Evolutionary conservation across 2,888 invertebrate species (phyloP).

Genomic region (Dusona sp.): DNA sequence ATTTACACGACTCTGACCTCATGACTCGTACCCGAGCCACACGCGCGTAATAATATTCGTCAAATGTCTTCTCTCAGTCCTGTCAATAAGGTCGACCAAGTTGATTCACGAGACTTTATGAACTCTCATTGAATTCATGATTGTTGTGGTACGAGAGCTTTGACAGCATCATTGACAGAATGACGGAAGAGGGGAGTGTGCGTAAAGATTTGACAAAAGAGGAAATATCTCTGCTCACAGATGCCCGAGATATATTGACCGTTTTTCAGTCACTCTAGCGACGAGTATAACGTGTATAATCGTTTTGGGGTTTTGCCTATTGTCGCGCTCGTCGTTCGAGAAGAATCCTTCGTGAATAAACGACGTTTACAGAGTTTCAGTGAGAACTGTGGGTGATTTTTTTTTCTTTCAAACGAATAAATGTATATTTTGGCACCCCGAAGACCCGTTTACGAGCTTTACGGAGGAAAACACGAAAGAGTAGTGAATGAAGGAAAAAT

Average conservation of each 20-base stretch:
- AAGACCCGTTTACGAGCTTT: conserved; percentile 76
- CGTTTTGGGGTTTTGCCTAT: conserved; percentile 25
- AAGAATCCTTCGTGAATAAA: conserved; percentile 35
- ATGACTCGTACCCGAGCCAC: conserved; percentile 4
- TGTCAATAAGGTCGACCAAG: not conserved
- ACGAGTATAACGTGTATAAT: conserved; percentile 32
- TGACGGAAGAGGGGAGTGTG: not conserved
- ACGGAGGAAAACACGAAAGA: conserved; percentile 77
- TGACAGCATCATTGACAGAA: conserved; percentile 42
- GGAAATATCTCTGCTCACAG: conserved; percentile 35
- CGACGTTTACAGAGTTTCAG: conserved; percentile 46
- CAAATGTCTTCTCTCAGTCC: not conserved
- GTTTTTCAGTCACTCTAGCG: conserved; percentile 41
- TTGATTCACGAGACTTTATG: conserved; percentile 24
- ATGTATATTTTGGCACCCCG: conserved; percentile 65
- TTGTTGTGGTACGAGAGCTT: conserved; percentile 39
- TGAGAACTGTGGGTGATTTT: conserved; percentile 39
- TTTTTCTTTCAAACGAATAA: conserved; percentile 5
- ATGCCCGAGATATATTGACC: conserved; percentile 34
- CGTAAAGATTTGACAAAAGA: conserved; percentile 31
- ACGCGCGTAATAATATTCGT: conserved; percentile 13
- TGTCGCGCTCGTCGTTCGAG: conserved; percentile 38
- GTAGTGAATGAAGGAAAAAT: conserved; percentile 73
- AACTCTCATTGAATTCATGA: conserved; percentile 23
- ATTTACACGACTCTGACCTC: not conserved